These are phyloP conservation scores for Formica aserva DNA, from an alignment of 2,888 invertebrate genomes.

Conservation along the genomic window DNA sequence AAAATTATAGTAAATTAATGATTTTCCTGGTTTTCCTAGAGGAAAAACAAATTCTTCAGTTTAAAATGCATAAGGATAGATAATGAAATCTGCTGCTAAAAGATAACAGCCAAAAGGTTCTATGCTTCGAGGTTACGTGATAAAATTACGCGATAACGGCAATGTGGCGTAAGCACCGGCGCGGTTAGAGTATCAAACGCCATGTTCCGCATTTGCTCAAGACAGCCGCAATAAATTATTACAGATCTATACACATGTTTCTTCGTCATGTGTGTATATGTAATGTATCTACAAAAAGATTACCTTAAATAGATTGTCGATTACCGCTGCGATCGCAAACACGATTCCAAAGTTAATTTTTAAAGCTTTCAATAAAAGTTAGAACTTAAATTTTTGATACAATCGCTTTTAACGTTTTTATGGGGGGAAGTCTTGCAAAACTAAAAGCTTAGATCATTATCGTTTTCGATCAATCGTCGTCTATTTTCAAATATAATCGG, in stretches of 20 bases:
- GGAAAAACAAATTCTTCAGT: neutral
- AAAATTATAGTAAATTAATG: neutral
- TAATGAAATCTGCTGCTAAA: slow-evolving; percentile 9
- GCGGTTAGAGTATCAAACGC: slow-evolving; percentile 39
- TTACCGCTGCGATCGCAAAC: neutral
- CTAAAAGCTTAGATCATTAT: slow-evolving; percentile 35
- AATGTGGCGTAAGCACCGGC: slow-evolving; percentile 16
- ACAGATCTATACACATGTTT: neutral
- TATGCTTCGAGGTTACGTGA: neutral
- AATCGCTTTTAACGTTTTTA: slow-evolving; percentile 35
- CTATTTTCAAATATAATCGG: slow-evolving; percentile 26
- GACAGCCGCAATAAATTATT: slow-evolving; percentile 41
- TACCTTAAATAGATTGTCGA: slow-evolving; percentile 2
- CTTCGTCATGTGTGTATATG: neutral
- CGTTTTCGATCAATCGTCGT: slow-evolving; percentile 40
- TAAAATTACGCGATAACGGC: slow-evolving; percentile 39
- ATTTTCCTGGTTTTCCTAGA: neutral
- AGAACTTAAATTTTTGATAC: slow-evolving; percentile 32
- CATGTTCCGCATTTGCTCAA: neutral
- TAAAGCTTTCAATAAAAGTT: neutral
- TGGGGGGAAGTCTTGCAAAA: slow-evolving; percentile 28
- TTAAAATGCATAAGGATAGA: slow-evolving; percentile 18
- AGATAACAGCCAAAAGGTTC: slow-evolving; percentile 28
- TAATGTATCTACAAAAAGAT: neutral
- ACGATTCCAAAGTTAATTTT: neutral